These are phyloP conservation scores for Tyria jacobaeae DNA, from an alignment of 2,888 invertebrate species.

Conservation along the genomic window DNA sequence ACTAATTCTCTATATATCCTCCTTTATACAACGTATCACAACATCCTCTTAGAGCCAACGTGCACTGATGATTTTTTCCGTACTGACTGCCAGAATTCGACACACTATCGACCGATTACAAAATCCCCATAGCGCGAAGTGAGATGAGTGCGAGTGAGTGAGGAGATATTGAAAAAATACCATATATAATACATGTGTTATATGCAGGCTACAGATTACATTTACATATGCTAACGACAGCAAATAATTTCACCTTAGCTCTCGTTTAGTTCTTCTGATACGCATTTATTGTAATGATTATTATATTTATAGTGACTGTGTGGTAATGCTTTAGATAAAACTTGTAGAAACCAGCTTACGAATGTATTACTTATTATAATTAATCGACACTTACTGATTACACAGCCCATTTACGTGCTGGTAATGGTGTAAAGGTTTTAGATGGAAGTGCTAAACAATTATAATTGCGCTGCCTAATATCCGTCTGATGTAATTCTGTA, in stretches of 20 bases:
- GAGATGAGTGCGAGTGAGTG: too few relatives aligned
- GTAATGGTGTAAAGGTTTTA: slow-evolving; percentile 63
- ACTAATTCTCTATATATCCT: too few relatives aligned
- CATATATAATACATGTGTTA: too few relatives aligned
- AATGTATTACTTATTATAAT: slow-evolving; percentile 63
- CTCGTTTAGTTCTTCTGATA: neutral
- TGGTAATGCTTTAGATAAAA: slow-evolving; percentile 54
- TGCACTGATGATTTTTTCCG: too few relatives aligned
- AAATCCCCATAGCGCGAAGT: too few relatives aligned
- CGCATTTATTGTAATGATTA: slow-evolving; percentile 6
- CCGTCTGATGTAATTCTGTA: slow-evolving; percentile 26
- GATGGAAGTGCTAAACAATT: slow-evolving; percentile 56
- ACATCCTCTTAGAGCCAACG: too few relatives aligned
- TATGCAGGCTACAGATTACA: neutral
- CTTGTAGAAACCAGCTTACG: slow-evolving; percentile 44
- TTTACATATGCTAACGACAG: neutral
- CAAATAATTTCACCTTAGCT: neutral
- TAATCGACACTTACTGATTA: slow-evolving; percentile 56
- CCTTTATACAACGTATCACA: too few relatives aligned
- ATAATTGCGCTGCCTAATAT: slow-evolving; percentile 53
- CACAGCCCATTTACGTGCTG: slow-evolving; percentile 55
- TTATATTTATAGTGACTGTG: slow-evolving; percentile 17
- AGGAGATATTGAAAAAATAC: too few relatives aligned
- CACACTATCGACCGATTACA: too few relatives aligned
- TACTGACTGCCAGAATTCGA: too few relatives aligned